Evolutionary conservation across 2,797 vertebrate genomes (phyloP).

Genomic region (Sphaeramia orbicularis): DNA sequence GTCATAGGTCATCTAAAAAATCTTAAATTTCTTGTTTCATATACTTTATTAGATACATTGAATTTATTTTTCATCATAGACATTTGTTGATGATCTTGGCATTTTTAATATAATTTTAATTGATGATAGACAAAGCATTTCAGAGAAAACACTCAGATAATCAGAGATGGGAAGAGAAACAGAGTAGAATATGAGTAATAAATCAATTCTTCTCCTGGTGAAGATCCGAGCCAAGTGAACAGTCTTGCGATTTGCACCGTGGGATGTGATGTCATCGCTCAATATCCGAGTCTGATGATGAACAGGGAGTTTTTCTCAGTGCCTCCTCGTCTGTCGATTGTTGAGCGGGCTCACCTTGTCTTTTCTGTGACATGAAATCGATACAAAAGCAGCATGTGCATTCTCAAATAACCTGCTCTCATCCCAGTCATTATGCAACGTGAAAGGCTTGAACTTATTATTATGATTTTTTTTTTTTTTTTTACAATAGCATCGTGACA

Average conservation of each 20-base stretch:
- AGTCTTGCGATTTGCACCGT: conserved; percentile 49
- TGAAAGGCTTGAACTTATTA: conserved; percentile 36
- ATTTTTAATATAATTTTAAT: too few species aligned
- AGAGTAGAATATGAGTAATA: conserved; percentile 44
- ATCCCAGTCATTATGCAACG: conserved; percentile 51
- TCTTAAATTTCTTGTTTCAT: too few species aligned
- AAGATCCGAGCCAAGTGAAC: conserved; percentile 52
- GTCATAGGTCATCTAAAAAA: too few species aligned
- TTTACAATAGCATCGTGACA: conserved; percentile 64
- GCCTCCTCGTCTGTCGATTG: conserved; percentile 61
- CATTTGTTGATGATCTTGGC: too few species aligned
- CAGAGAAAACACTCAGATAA: too few species aligned
- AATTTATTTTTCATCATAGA: too few species aligned
- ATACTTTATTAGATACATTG: too few species aligned
- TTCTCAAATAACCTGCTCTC: conserved; percentile 45
- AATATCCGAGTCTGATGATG: conserved; percentile 63
- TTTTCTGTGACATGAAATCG: conserved; percentile 52
- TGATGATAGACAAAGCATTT: too few species aligned
- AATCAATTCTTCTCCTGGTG: conserved; percentile 40
- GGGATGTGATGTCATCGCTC: conserved; percentile 66
- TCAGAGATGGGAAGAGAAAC: conserved; percentile 47
- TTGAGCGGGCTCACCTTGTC: conserved; percentile 62
- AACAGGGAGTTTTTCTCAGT: conserved; percentile 64
- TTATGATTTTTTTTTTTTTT: conserved; percentile 3
- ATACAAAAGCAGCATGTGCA: conserved; percentile 58